These are phyloP conservation scores for Clarias platycephalus DNA, from an alignment of 2,797 vertebrate genomes.

Conservation along the genomic window DNA sequence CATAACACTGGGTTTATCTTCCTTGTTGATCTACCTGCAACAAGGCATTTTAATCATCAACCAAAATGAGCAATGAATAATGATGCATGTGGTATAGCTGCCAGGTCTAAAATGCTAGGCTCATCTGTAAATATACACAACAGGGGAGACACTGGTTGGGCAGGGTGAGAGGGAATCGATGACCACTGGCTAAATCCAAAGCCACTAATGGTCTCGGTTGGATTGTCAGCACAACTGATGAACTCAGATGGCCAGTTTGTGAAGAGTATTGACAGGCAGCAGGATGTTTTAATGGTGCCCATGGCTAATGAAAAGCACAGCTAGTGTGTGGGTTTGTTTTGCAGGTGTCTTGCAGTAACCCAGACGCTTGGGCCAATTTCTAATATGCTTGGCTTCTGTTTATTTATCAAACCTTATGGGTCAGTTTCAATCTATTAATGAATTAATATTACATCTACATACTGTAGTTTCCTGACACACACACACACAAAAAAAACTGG, in stretches of 20 bases:
- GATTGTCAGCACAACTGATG: slow-evolving; percentile 38
- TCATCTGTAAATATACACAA: slow-evolving; percentile 14
- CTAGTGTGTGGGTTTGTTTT: slow-evolving; percentile 25
- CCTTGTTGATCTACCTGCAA: background rate
- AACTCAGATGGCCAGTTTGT: slow-evolving; percentile 37
- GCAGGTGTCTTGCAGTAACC: slow-evolving; percentile 30
- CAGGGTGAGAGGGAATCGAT: slow-evolving; percentile 30
- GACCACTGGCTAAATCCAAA: slow-evolving; percentile 17
- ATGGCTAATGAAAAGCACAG: slow-evolving; percentile 38
- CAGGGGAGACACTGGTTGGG: background rate
- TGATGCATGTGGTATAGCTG: background rate
- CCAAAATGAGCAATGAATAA: slow-evolving; percentile 7
- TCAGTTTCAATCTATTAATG: slow-evolving; percentile 24
- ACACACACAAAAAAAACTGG: background rate
- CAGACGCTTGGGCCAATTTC: slow-evolving; percentile 38
- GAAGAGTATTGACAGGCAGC: slow-evolving; percentile 37
- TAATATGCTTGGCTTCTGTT: slow-evolving; percentile 19
- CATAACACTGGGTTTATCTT: background rate
- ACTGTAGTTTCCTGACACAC: slow-evolving; percentile 56
- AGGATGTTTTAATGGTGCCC: slow-evolving; percentile 36
- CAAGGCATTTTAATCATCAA: slow-evolving; percentile 17
- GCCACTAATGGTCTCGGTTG: slow-evolving; percentile 37
- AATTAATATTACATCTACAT: slow-evolving; percentile 50
- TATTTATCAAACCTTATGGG: slow-evolving; percentile 44
- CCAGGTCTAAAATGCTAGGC: slow-evolving; percentile 8